Percentiles rank a stretch among this genome's conserved stretches.
These are phyloP conservation scores for Edolisoma coerulescens DNA, from an alignment of 2,113 vertebrate genomes.

Conservation along the genomic window DNA sequence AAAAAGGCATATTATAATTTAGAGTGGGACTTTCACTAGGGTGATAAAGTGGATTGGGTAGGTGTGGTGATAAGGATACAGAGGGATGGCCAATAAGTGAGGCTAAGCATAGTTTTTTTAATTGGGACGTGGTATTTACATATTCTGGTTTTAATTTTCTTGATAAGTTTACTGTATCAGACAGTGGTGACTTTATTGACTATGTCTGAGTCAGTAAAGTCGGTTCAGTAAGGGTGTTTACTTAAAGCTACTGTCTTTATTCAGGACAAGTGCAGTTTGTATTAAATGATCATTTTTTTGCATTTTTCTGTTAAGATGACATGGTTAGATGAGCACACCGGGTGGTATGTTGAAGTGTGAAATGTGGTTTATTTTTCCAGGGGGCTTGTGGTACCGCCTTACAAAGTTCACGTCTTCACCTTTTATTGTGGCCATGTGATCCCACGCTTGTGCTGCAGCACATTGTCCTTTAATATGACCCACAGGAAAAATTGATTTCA, in stretches of 20 bases:
- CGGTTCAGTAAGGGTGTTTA: background rate
- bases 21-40: background rate
- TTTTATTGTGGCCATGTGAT: background rate
- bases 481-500: background rate
- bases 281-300: background rate
- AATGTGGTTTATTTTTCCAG: background rate
- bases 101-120: background rate
- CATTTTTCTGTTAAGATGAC: background rate
- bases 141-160: background rate
- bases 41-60: background rate
- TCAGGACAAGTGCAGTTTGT: background rate
- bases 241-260: background rate
- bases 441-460: background rate
- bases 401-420: background rate
- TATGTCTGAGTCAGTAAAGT: background rate
- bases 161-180: background rate
- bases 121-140: background rate
- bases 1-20: background rate
- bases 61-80: background rate
- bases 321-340: background rate
- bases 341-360: background rate
- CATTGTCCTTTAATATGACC: background rate
- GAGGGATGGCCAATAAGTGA: background rate
- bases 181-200: background rate
- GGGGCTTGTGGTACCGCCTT: background rate